phyloP scores from a whole-genome alignment of 2,888 invertebrate genomes.

The Limnephilus auricula region DNA sequence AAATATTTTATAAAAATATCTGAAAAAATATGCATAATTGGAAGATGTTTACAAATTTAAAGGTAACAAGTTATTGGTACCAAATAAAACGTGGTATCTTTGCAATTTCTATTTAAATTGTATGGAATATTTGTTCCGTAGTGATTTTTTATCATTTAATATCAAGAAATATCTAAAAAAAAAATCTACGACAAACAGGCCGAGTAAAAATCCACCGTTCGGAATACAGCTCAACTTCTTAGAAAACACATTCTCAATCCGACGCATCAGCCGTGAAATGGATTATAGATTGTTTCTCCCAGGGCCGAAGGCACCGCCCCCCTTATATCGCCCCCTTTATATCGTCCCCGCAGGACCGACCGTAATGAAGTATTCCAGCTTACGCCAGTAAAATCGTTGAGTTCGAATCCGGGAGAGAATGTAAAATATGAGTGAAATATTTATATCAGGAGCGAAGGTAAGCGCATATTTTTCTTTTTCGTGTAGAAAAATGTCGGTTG shows the following conservation, averaged over 20 bases:
- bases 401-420: neutral
- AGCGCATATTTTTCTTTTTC: neutral
- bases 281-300: constrained; percentile 64
- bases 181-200: neutral
- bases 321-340: neutral
- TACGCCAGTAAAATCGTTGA: constrained; percentile 4
- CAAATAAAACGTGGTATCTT: too few species aligned
- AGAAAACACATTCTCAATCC: constrained; percentile 53
- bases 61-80: too few species aligned
- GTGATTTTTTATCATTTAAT: neutral
- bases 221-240: neutral
- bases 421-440: neutral
- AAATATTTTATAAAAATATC: too few species aligned
- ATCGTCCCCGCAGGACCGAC: constrained; percentile 2
- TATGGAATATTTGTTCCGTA: too few species aligned
- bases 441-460: neutral
- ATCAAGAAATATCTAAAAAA: neutral
- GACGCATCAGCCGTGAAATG: constrained; percentile 64
- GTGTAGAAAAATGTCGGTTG: neutral
- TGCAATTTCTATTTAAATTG: too few species aligned
- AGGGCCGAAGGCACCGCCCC: constrained; percentile 27
- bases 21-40: too few species aligned
- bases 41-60: too few species aligned
- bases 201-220: neutral
- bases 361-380: constrained; percentile 27